These are phyloP conservation scores for Nematolebias whitei DNA, from an alignment of 2,113 vertebrate genomes.

Conservation along the genomic window DNA sequence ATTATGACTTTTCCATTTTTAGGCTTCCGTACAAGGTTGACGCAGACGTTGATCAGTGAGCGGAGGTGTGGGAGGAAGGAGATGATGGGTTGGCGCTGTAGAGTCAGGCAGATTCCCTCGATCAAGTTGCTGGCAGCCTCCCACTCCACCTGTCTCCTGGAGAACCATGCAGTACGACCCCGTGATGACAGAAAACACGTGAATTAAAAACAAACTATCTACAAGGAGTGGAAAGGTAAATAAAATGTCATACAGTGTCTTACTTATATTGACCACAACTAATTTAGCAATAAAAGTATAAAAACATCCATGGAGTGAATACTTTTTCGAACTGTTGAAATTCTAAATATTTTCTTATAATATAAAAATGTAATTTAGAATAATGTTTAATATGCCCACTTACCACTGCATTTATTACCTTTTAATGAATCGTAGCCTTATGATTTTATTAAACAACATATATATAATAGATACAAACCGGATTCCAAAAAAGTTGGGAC, in stretches of 20 bases:
- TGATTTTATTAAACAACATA: background rate
- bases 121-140: conserved; percentile 99
- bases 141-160: conserved; percentile 99
- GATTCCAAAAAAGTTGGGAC: too few species aligned
- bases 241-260: too few species aligned
- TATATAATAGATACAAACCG: too few species aligned
- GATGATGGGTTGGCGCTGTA: conserved; percentile 99
- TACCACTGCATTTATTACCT: background rate
- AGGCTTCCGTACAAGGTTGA: conserved; percentile 90
- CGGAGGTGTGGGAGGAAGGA: conserved; percentile 98
- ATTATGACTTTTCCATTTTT: background rate
- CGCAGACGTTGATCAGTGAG: conserved; percentile 99
- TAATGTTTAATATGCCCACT: background rate
- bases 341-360: too few species aligned
- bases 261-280: too few species aligned
- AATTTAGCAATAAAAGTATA: background rate
- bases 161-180: conserved; percentile 53
- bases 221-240: background rate
- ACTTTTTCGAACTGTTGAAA: too few species aligned
- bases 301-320: too few species aligned
- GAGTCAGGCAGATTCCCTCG: conserved; percentile 98
- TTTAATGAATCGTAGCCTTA: background rate
- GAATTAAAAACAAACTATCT: background rate
- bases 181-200: conserved; percentile 27
- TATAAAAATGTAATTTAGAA: too few species aligned